A percentile compares a stretch with the other conserved stretches of the same genome.
These are phyloP conservation scores for Sitodiplosis mosellana DNA, from an alignment of 1,140 invertebrate genomes.

Conservation along the genomic window DNA sequence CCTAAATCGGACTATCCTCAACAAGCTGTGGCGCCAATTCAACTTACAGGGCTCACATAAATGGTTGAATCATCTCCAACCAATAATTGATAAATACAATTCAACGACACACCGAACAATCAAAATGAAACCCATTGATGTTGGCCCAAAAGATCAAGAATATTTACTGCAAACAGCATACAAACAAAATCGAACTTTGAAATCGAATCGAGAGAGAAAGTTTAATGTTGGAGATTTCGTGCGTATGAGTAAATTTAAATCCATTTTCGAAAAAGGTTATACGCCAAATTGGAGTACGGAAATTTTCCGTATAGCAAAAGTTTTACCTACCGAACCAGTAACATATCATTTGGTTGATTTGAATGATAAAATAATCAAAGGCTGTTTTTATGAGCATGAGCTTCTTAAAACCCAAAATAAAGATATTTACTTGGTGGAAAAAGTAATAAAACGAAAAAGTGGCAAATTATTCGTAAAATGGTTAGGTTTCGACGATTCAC, in stretches of 20 bases:
- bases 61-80: slow-evolving; percentile 20
- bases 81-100: slow-evolving; percentile 26
- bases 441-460: slow-evolving; percentile 12
- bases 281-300: slow-evolving; percentile 24
- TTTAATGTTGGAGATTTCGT: slow-evolving; percentile 5
- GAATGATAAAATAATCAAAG: slow-evolving; percentile 12
- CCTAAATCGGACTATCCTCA: slow-evolving; percentile 28
- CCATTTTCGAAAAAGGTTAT: slow-evolving; percentile 22
- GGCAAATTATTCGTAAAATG: slow-evolving; percentile 20
- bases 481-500: slow-evolving; percentile 13
- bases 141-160: slow-evolving; percentile 13
- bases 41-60: slow-evolving; percentile 22
- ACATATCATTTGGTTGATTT: slow-evolving; percentile 19
- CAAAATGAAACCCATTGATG: slow-evolving; percentile 19
- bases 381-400: slow-evolving; percentile 21
- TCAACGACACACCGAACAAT: slow-evolving; percentile 25
- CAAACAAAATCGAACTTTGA: slow-evolving; percentile 9
- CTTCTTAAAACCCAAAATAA: slow-evolving; percentile 15
- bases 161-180: slow-evolving; percentile 10
- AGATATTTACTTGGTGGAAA: slow-evolving; percentile 20
- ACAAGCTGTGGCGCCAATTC: slow-evolving; percentile 26
- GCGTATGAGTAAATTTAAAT: slow-evolving; percentile 21
- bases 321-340: slow-evolving; percentile 15
- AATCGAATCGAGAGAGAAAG: no score
- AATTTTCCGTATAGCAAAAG: slow-evolving; percentile 19